phyloP scores from a whole-genome alignment of 2,888 invertebrate species.

The Macrophya annulata region DNA sequence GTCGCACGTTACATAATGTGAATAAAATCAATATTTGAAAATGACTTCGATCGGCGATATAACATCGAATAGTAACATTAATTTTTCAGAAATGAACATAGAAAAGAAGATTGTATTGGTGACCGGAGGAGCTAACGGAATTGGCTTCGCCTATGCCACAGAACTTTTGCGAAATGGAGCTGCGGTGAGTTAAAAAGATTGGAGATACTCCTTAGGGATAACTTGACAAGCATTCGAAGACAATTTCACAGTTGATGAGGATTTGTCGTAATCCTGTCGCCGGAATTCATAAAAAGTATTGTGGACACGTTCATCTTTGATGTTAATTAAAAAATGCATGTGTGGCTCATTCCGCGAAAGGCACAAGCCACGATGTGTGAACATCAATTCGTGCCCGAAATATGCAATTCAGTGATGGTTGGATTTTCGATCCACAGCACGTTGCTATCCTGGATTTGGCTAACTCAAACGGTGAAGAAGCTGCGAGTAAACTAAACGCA shows the following conservation, averaged over 20 bases:
- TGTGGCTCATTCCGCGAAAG: not conserved
- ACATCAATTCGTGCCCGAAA: not conserved
- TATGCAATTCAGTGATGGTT: not conserved
- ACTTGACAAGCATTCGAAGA: not conserved
- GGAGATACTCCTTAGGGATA: too few species aligned
- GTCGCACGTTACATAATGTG: too few species aligned
- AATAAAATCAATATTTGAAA: too few species aligned
- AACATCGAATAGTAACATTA: too few species aligned
- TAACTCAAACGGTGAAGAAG: conserved; percentile 76
- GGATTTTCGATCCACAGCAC: conserved; percentile 60
- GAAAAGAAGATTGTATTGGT: conserved; percentile 68
- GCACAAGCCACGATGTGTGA: not conserved
- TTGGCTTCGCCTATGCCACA: conserved; percentile 63
- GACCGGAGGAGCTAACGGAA: conserved; percentile 67
- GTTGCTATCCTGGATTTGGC: conserved; percentile 77
- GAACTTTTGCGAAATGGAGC: conserved; percentile 64
- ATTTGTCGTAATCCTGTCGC: not conserved
- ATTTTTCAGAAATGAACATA: conserved; percentile 67
- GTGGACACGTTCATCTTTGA: not conserved
- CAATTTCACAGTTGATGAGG: not conserved
- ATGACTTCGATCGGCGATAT: too few species aligned
- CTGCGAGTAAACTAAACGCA: conserved; percentile 78
- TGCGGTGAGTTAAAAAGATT: conserved; percentile 58
- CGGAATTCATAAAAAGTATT: not conserved
- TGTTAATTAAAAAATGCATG: not conserved